phyloP scores from a whole-genome alignment of 2,797 vertebrate genomes.

The Chaetophractus vellerosus region DNA sequence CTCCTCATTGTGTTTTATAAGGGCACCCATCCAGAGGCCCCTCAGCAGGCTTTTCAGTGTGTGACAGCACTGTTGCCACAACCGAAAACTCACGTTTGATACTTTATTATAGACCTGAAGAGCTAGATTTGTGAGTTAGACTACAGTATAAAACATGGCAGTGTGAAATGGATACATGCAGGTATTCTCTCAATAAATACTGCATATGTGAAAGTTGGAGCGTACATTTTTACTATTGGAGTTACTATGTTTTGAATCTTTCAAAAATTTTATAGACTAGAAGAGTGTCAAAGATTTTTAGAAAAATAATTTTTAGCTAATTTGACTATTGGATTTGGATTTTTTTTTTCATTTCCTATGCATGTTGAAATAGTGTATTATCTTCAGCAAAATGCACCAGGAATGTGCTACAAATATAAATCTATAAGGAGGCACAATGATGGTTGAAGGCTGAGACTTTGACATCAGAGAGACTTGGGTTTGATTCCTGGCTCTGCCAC shows the following conservation, averaged over 20 bases:
- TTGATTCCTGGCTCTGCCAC: neutral
- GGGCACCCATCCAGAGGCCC: neutral
- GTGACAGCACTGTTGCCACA: neutral
- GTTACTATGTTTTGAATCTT: neutral
- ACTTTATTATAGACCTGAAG: neutral
- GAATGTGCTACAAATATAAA: neutral
- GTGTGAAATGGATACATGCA: fast-evolving
- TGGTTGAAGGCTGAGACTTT: neutral
- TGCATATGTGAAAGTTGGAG: neutral
- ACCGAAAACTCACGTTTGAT: neutral
- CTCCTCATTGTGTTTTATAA: neutral
- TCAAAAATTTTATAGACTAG: neutral
- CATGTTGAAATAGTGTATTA: neutral
- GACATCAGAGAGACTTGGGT: neutral
- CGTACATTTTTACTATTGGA: neutral
- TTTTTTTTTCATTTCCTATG: neutral
- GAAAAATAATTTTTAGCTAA: neutral
- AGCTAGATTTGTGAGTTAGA: neutral
- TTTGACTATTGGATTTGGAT: neutral
- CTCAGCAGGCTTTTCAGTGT: neutral
- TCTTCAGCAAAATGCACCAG: neutral
- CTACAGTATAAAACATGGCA: fast-evolving
- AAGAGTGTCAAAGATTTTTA: neutral
- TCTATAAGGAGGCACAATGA: neutral
- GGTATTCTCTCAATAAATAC: neutral